These are phyloP conservation scores for Amphipyra berbera DNA, from an alignment of 2,888 invertebrate genomes.

Conservation along the genomic window DNA sequence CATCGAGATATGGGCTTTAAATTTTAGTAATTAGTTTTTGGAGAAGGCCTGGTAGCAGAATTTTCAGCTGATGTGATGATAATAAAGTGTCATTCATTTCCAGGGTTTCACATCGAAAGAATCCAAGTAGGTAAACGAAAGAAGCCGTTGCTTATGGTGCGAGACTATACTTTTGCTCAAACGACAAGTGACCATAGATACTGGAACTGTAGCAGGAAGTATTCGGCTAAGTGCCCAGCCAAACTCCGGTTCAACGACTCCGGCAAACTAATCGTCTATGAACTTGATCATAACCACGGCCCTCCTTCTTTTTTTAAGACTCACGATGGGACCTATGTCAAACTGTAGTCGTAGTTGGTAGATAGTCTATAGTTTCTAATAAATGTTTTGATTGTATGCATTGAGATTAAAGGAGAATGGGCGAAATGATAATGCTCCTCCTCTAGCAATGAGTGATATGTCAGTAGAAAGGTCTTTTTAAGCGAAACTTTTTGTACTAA, in stretches of 20 bases:
- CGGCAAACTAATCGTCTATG: slow-evolving; percentile 63
- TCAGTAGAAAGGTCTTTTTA: no score
- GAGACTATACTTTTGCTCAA: slow-evolving; percentile 68
- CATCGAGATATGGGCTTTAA: no score
- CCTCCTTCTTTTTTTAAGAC: slow-evolving; percentile 62
- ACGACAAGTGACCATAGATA: slow-evolving; percentile 72
- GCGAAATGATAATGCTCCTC: no score
- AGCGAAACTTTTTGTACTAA: no score
- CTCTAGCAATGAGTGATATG: no score
- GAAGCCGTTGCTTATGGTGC: slow-evolving; percentile 51
- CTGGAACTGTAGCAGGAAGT: slow-evolving; percentile 76
- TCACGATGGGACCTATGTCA: slow-evolving; percentile 56
- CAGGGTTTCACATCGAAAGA: slow-evolving; percentile 48
- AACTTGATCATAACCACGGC: slow-evolving; percentile 69
- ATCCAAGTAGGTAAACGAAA: slow-evolving; percentile 46
- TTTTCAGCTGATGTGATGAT: no score
- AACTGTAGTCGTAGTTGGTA: slow-evolving; percentile 28
- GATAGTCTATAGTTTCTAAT: neutral
- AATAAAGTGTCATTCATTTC: slow-evolving; percentile 6
- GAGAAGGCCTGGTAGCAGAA: no score
- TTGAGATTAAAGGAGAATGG: no score
- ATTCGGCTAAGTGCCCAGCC: slow-evolving; percentile 67
- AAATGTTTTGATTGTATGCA: no score
- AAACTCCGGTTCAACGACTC: slow-evolving; percentile 68
- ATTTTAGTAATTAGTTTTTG: no score